Conservation (phyloP, 1,140 invertebrate genomes). For the Caerostris extrusa region DNA sequence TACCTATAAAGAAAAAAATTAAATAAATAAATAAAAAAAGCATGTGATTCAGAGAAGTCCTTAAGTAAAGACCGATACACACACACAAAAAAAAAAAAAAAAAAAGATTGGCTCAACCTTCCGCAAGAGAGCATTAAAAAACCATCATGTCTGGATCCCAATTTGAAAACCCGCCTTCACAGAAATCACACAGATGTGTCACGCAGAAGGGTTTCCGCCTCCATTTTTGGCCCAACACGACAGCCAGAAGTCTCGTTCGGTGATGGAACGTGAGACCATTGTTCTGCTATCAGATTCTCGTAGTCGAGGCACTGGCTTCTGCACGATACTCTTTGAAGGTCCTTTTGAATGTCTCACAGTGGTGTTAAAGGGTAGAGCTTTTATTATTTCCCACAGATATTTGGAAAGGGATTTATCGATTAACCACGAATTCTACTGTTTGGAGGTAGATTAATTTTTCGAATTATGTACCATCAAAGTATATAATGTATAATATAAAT, state of each 20-base stretch:
- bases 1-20: not conserved
- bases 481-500: no score
- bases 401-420: not conserved
- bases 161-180: not conserved
- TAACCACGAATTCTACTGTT: no score
- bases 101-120: no score
- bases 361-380: not conserved
- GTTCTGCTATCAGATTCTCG: not conserved
- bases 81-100: not conserved
- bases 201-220: not conserved
- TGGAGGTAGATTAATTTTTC: not conserved
- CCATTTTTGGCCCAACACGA: not conserved
- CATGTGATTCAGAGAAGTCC: not conserved
- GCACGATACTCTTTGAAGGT: not conserved
- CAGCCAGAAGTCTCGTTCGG: not conserved
- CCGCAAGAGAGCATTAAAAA: constrained; percentile 44
- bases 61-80: not conserved
- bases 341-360: not conserved
- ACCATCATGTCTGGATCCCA: constrained; percentile 27
- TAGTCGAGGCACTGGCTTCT: not conserved
- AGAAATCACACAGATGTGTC: not conserved
- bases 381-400: not conserved
- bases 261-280: not conserved
- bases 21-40: not conserved
- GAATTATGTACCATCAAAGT: not conserved